phyloP scores from a whole-genome alignment of 2,113 vertebrate species.

The Nerophis lumbriciformis region DNA sequence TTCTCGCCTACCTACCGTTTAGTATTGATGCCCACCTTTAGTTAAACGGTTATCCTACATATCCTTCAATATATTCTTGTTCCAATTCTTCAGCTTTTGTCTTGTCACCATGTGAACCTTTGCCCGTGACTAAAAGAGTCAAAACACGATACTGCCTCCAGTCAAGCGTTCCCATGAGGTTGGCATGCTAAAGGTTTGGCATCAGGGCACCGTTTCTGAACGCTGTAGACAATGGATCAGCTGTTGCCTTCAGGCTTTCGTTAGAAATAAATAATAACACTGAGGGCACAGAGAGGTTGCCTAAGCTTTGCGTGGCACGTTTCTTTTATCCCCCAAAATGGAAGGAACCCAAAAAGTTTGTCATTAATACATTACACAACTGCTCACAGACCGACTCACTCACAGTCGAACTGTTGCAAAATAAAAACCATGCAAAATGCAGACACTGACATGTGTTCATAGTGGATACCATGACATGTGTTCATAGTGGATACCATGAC shows the following conservation, averaged over 20 bases:
- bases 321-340: slow-evolving; percentile 11
- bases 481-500: no score
- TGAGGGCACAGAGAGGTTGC: slow-evolving; percentile 28
- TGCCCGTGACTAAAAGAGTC: slow-evolving; percentile 1
- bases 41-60: no score
- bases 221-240: slow-evolving; percentile 29
- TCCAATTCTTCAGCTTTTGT: slow-evolving; percentile 4
- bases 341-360: slow-evolving; percentile 28
- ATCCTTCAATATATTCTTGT: slow-evolving; percentile 5
- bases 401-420: slow-evolving; percentile 6
- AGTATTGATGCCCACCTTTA: no score
- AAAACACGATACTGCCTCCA: slow-evolving; percentile 7
- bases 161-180: slow-evolving; percentile 23
- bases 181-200: slow-evolving; percentile 17
- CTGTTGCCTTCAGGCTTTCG: slow-evolving; percentile 28
- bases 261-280: slow-evolving; percentile 30
- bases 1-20: no score
- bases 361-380: slow-evolving; percentile 31
- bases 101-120: slow-evolving; percentile 5
- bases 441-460: no score
- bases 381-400: slow-evolving; percentile 21
- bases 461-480: no score
- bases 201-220: slow-evolving; percentile 22
- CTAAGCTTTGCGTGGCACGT: slow-evolving; percentile 39
- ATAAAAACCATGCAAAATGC: slow-evolving; percentile 9